Base-by-base conservation (phyloP, 2,113 vertebrate genomes). In the Neogobius melanostomus region DNA sequence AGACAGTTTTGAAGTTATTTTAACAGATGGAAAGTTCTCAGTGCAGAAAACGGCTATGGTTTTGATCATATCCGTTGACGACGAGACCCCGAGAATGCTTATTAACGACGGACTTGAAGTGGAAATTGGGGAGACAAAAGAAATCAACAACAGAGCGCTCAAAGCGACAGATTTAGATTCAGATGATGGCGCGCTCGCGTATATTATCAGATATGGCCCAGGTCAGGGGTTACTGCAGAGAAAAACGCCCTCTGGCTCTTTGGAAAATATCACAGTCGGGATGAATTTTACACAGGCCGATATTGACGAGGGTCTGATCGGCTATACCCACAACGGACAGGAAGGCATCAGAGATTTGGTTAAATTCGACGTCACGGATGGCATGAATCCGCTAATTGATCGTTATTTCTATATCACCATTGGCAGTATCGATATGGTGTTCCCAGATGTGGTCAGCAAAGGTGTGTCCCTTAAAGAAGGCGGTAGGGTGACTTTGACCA, bases 281-380 rank as follows among this genome's bases (percentile, higher is more conserved):
- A 96, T 95, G 95, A 98, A 98, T 81, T 99, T 99, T 73, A 99
- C 96, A 10, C 97, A 99, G 68, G 93, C 90, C n/a, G 95, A 98
- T 63, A 83, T 98, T 2, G 94, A 98, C 68, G 91, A 89, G 52
- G 93, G 92, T 17, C 81, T 94, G 6, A 91, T 99, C 71, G 76
- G 83, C 10, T 99, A 99, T 59, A 84, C 77, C 11, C 97, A 99
- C 87, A 93, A 87, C 28, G 95, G 97, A 54, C 95, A 91, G 66
- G 94, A 95, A 77, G 95, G 96, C 57, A 81, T 96, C 66, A 90
- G 95, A 67, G 97, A 99, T 83, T 90, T 98, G 53, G 87, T 98
- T 64, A 99, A 97, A 80, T 99, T 99, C 79, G 97, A 99, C 53
- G 93, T 98, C 48, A 98, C 97, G 0, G 97, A 99, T 71, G 95